Evolutionary conservation across 2,888 invertebrate genomes (phyloP), one percentile per base, ranked within the genome.

Genomic region (Ochlodes sylvanus): DNA sequence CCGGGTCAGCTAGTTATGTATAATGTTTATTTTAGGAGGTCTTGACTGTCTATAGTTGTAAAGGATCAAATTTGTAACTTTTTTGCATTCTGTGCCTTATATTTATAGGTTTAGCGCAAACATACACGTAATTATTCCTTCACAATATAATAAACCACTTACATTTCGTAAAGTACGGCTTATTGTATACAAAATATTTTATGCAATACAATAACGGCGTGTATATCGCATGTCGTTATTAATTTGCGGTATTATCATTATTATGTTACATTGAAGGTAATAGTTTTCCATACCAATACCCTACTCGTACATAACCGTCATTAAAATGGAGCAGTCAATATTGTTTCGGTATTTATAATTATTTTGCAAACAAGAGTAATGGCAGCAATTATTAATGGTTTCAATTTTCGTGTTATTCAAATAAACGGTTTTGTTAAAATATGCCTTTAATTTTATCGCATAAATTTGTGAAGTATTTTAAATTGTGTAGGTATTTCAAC

Each of bases 321-420:
- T 54, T 63, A 63, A 63, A 63, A 27, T 63, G 32, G 62, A 63
- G 27, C 63, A 63, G 42, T 55, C 63, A 63, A 55, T 63, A 63
- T 63, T 63, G 55, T 56, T 44, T 34, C 15, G 42, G 32, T 44
- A 55, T 55, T 55, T 63, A 56, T 63, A 55, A 55, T 63, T 63
- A 34, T 63, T 63, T 63, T 55, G 55, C 21, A 63, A 63, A 44
- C 55, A 63, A 21, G 63, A 56, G 17, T 63, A 63, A 63, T 63
- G 55, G 44, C 14, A 17, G 27, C 44, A 56, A 56, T 63, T 63
- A 63, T 63, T 63, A 32, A 63, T 63, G 63, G 63, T 56, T 63
- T 63, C 63, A 63, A 63, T 63, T 56, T 63, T 44, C 32, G 44
- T 9, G 56, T 44, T 34, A 34, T 21, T 15, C 17, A 56, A 56